Percentiles rank a stretch among this genome's conserved stretches.
Evolutionary conservation across 2,113 vertebrate species (phyloP).

Genomic region (Amblyornis subalaris): DNA sequence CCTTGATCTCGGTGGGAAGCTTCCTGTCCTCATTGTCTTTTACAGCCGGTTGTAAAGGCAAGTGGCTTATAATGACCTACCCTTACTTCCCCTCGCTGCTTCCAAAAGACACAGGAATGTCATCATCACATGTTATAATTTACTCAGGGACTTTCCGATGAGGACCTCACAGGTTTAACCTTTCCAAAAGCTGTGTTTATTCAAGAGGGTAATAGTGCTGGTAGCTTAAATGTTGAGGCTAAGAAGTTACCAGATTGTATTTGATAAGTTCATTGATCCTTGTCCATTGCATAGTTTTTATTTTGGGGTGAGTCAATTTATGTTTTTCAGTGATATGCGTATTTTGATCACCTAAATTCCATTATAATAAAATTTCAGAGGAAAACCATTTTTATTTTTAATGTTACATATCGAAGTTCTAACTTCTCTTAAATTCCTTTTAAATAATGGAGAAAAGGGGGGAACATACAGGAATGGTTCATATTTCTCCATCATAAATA

Average conservation of each 20-base stretch:
- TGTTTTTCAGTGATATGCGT: background rate
- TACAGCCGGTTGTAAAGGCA: conserved; percentile 68
- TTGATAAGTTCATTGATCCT: background rate
- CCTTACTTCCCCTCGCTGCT: conserved; percentile 51
- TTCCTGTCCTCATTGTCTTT: conserved; percentile 71
- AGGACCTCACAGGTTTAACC: conserved; percentile 61
- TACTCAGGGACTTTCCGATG: conserved; percentile 65
- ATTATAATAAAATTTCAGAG: background rate
- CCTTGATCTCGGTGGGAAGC: conserved; percentile 71
- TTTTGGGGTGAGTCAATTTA: background rate
- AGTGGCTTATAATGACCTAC: conserved; percentile 67
- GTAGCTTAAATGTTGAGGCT: background rate
- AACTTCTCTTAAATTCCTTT: background rate
- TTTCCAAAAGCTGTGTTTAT: conserved; percentile 58
- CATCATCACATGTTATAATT: conserved; percentile 66
- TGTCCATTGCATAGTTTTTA: background rate
- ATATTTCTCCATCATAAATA: background rate
- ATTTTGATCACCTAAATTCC: background rate
- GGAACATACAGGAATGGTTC: background rate
- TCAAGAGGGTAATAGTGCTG: background rate
- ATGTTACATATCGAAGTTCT: background rate
- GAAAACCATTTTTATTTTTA: background rate
- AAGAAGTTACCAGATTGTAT: background rate
- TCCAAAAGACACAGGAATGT: conserved; percentile 68
- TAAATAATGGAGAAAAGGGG: background rate